phyloP scores from a whole-genome alignment of 1,140 invertebrate species.

The Halesus radiatus region DNA sequence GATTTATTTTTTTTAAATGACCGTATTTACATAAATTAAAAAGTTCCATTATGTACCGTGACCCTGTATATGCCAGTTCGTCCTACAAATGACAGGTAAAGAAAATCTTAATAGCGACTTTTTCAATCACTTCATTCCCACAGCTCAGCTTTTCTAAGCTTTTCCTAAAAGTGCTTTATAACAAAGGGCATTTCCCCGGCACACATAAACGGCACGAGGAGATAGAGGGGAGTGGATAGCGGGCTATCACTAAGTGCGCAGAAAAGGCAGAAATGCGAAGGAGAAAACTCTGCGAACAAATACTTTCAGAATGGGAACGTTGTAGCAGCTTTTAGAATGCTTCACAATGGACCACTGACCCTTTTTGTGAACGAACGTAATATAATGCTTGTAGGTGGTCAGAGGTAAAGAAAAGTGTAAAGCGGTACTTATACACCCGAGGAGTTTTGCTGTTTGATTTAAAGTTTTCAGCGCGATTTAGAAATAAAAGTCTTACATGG shows the following conservation, averaged over 20 bases:
- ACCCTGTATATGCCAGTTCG: too few species aligned
- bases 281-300: constrained; percentile 18
- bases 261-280: neutral
- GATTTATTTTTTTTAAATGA: too few species aligned
- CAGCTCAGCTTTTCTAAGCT: too few species aligned
- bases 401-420: neutral
- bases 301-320: constrained; percentile 4
- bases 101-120: too few species aligned
- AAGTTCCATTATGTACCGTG: too few species aligned
- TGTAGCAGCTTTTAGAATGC: neutral
- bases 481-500: too few species aligned
- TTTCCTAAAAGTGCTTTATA: neutral
- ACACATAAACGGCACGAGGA: too few species aligned
- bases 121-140: too few species aligned
- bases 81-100: too few species aligned
- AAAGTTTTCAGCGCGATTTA: too few species aligned
- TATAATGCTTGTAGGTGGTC: neutral
- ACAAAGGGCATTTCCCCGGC: neutral
- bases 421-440: neutral
- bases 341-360: constrained; percentile 13
- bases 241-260: constrained; percentile 18
- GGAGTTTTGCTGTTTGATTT: neutral
- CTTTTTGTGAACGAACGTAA: neutral
- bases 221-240: neutral
- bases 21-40: too few species aligned